Evolutionary conservation across 2,888 invertebrate species (phyloP), one percentile per base, ranked within the genome.

Genomic region (Eustalomyia histrio): DNA sequence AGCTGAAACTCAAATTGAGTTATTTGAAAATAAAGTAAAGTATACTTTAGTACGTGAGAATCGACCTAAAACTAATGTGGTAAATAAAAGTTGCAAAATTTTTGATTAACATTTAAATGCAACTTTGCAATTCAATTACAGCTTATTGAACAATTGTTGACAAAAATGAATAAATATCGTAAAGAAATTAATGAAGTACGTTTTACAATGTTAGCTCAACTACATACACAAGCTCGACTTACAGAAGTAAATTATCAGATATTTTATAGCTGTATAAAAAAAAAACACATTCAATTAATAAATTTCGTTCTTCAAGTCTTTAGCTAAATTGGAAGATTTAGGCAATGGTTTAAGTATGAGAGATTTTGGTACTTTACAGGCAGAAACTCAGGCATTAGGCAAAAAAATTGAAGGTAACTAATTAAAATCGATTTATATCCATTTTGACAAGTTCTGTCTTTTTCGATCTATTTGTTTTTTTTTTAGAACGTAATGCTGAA

Each of bases 331-430:
- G 14, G 43, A 47, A 47, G 43, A 47, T n/a, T n/a, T 90, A 2
- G 87, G 87, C 16, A 85, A 88, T 33, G 86, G 86, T 0, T 69
- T 90, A 5, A 82, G 72, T 14, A 86, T 89, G 83, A 80, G 71
- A 1, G 87, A 88, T 61, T 90, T 86, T 65, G 86, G 87, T 6
- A 76, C 82, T 39, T 72, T 89, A 2, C 87, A 89, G 60, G 88
- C 88, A 2, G 87, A 89, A 79, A 86, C 86, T 0, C 82, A 85
- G 17, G 83, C 85, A 10, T 60, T 90, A 24, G 84, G 82, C 8
- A 89, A 89, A 65, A 89, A 89, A 85, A 85, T 89, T 12, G 90
- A 90, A 85, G 90, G 89, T 88, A 63, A 52, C 33, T 12, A 1
- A 52, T 50, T 12, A 1, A 29, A 21, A 39, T 16, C 1, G 8